These are phyloP conservation scores for Tapirus terrestris DNA, from an alignment of 2,113 vertebrate species.

Conservation along the genomic window DNA sequence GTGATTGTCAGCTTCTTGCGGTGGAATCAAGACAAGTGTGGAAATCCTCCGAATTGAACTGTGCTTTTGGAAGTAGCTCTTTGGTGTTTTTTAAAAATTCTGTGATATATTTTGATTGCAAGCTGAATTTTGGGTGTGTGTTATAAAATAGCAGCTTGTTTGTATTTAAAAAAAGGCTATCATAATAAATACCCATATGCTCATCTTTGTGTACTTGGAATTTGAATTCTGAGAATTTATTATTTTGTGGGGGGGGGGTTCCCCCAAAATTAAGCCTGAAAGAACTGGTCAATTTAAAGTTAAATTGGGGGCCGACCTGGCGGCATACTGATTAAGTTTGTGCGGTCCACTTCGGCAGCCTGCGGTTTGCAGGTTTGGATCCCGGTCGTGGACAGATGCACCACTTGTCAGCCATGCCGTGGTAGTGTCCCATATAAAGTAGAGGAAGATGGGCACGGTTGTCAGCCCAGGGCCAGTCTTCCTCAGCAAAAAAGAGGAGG, in stretches of 20 bases:
- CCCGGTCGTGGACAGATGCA: no score
- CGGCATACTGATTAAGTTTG: no score
- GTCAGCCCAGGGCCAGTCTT: no score
- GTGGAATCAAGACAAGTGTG: not conserved
- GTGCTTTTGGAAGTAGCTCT: not conserved
- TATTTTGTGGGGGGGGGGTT: not conserved
- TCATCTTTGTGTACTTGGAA: not conserved
- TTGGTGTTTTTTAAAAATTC: not conserved
- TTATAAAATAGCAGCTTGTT: constrained; percentile 5
- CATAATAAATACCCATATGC: not conserved
- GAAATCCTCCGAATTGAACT: not conserved
- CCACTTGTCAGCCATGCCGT: no score
- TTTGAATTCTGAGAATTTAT: not conserved
- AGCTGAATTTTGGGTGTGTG: not conserved
- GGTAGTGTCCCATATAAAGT: no score
- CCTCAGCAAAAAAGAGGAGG: no score
- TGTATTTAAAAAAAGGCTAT: not conserved
- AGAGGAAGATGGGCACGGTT: no score
- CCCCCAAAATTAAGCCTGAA: not conserved
- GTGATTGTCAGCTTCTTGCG: not conserved
- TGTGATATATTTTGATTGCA: not conserved
- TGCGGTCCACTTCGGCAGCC: no score
- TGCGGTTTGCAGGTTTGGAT: no score
- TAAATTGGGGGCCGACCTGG: not conserved
- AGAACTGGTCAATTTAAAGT: not conserved